Percentiles rank a stretch among this genome's conserved stretches.
phyloP scores from a whole-genome alignment of 1,140 invertebrate genomes.

The Chrysoperla carnea region DNA sequence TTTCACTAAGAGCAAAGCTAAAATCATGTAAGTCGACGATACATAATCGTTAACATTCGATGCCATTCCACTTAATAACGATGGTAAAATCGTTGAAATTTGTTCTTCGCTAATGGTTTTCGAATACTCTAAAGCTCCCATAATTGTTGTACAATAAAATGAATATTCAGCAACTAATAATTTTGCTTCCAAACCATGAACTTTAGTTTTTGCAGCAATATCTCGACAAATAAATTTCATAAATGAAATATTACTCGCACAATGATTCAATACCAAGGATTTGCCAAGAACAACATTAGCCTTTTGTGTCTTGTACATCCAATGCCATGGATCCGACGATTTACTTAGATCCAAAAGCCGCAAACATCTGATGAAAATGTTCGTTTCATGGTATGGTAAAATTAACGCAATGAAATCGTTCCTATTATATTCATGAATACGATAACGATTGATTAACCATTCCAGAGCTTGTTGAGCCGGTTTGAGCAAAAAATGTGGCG shows the following conservation, averaged over 20 bases:
- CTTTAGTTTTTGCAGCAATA: conserved; percentile 43
- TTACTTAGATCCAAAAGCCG: conserved; percentile 53
- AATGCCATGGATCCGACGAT: conserved; percentile 50
- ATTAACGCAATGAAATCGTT: conserved; percentile 61
- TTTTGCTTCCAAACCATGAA: conserved; percentile 34
- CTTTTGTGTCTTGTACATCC: conserved; percentile 56
- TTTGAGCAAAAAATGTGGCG: conserved; percentile 73
- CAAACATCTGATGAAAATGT: conserved; percentile 67
- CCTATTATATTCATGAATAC: conserved; percentile 75
- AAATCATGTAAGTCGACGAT: conserved; percentile 54
- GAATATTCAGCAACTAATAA: conserved; percentile 50
- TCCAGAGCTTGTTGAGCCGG: conserved; percentile 78
- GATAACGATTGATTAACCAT: conserved; percentile 80
- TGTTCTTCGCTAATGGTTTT: conserved; percentile 42
- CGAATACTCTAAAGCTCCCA: conserved; percentile 42
- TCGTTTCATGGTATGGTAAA: conserved; percentile 82
- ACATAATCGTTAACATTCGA: conserved; percentile 49
- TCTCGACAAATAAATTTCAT: conserved; percentile 56
- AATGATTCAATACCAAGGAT: conserved; percentile 50
- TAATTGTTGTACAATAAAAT: conserved; percentile 55
- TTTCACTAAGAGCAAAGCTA: conserved; percentile 46
- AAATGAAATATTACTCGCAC: conserved; percentile 45
- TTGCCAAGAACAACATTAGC: conserved; percentile 51
- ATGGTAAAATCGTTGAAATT: conserved; percentile 47
- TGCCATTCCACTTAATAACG: conserved; percentile 45